phyloP scores from a whole-genome alignment of 2,888 invertebrate species.

The Pseudeuparius sepicola region DNA sequence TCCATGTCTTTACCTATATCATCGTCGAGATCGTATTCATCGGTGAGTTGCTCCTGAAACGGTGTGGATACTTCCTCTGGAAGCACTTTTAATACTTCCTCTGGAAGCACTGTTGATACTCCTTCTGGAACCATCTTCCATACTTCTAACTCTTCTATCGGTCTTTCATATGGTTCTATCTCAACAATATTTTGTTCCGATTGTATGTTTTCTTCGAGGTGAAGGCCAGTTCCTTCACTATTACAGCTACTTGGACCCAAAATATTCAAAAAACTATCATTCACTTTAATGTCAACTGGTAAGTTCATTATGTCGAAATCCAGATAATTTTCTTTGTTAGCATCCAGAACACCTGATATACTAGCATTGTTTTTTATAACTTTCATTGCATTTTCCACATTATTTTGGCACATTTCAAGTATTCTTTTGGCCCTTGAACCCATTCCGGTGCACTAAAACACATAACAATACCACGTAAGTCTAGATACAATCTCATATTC shows the following conservation, averaged over 20 bases:
- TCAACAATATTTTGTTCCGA: background rate
- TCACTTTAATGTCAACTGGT: conserved; percentile 6
- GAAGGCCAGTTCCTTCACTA: background rate
- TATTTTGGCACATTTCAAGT: background rate
- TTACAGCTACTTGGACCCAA: conserved; percentile 6
- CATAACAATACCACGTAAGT: conserved; percentile 7
- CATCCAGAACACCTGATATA: conserved; percentile 4
- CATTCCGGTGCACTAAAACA: conserved; percentile 4
- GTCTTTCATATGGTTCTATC: too few species aligned
- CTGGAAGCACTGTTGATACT: conserved; percentile 3
- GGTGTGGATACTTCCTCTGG: conserved; percentile 1
- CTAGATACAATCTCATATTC: conserved; percentile 7
- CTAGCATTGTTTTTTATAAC: conserved; percentile 5
- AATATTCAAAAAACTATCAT: conserved; percentile 7
- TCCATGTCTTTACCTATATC: conserved; percentile 1
- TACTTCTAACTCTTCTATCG: conserved; percentile 1
- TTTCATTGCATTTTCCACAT: conserved; percentile 6
- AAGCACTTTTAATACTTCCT: conserved; percentile 1
- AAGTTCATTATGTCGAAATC: conserved; percentile 6
- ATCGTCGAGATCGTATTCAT: conserved; percentile 3
- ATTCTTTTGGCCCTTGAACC: conserved; percentile 4
- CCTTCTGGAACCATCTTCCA: conserved; percentile 3
- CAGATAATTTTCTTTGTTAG: conserved; percentile 3
- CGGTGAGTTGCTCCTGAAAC: conserved; percentile 1
- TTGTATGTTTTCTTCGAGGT: conserved; percentile 3